Base-by-base conservation (phyloP, 2,797 vertebrate species). In the Darevskia nairensis region DNA sequence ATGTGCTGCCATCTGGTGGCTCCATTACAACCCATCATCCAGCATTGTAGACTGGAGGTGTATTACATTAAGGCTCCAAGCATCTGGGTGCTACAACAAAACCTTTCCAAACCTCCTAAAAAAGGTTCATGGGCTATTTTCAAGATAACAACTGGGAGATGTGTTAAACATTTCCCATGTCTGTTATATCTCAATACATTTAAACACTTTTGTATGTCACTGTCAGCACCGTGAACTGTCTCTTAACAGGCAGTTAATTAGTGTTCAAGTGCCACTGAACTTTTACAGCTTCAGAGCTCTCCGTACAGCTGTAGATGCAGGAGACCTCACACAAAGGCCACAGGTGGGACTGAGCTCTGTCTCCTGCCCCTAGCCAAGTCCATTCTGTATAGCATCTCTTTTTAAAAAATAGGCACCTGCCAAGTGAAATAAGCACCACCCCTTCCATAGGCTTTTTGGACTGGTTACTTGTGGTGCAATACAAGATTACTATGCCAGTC, bases 1-100 rank as follows among this genome's bases (percentile, higher is more conserved):
- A 55, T 88, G 6, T 83, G 74, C 80, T 83, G 80, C 80, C 86
- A 83, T 69, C 80, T 88, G 77, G 61, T 77, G 74, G 80, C 41
- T 29, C 10, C 9, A 46, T 46, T 72, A 25, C 21, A 7, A 81
- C 29, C 27, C 39, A 46, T 77, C 61, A 4, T 9, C 21, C 19
- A 1, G 55, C n/a, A 32, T 39, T 8, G 25, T 55, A 71, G 29
- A 29, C 81, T 71, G 41, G 66, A 50, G 68, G 10, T 1, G 5
- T 68, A 71, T 71, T 69, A 27, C 66, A 6, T 83, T 46, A 44
- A 64, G 15, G 44, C 6, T 27, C 64, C 8, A 9, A 32, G 23
- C n/a, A 27, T 50, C 15, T 80, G 44, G 15, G 39, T 71, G 74
- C 46, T 27, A 35, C 77, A 55, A 41, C 50, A 32, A 23, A 55